A percentile compares a stretch with the other conserved stretches of the same genome.
Conservation (phyloP, 2,888 invertebrate species). For the Clitarchus hookeri region DNA sequence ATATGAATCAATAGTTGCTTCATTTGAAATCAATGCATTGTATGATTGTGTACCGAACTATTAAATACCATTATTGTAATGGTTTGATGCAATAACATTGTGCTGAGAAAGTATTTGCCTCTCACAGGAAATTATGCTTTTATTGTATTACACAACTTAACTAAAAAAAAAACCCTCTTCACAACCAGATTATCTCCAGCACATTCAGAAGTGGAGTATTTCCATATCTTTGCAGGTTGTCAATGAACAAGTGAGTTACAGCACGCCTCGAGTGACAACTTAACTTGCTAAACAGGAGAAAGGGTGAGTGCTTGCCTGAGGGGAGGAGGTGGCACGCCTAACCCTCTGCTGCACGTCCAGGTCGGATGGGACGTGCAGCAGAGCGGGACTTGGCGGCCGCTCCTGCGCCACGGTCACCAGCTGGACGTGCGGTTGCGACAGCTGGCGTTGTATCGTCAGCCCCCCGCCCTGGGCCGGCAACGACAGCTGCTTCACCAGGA, state of each 20-base stretch:
- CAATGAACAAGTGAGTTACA: too few species aligned
- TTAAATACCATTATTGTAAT: too few species aligned
- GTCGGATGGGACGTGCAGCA: neutral
- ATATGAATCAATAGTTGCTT: too few species aligned
- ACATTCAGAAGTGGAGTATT: neutral
- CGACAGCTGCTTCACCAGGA: slow-evolving; percentile 69
- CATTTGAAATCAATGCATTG: too few species aligned
- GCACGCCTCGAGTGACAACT: too few species aligned
- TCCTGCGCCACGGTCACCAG: slow-evolving; percentile 55
- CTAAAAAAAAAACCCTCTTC: too few species aligned
- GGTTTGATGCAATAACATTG: too few species aligned
- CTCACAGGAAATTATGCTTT: too few species aligned
- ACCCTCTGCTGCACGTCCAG: neutral
- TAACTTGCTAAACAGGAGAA: neutral
- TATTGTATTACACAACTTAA: too few species aligned
- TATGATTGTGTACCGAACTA: too few species aligned
- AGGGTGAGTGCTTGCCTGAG: slow-evolving; percentile 57
- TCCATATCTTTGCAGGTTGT: neutral
- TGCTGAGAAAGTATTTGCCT: too few species aligned
- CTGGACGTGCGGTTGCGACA: slow-evolving; percentile 55
- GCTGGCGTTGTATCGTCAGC: slow-evolving; percentile 57
- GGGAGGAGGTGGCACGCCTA: slow-evolving; percentile 63
- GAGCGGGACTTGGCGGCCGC: slow-evolving; percentile 64
- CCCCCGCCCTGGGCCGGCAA: slow-evolving; percentile 57
- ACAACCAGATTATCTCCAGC: too few species aligned